phyloP scores from a whole-genome alignment of 2,888 invertebrate species.

The Clistopyga incitator region DNA sequence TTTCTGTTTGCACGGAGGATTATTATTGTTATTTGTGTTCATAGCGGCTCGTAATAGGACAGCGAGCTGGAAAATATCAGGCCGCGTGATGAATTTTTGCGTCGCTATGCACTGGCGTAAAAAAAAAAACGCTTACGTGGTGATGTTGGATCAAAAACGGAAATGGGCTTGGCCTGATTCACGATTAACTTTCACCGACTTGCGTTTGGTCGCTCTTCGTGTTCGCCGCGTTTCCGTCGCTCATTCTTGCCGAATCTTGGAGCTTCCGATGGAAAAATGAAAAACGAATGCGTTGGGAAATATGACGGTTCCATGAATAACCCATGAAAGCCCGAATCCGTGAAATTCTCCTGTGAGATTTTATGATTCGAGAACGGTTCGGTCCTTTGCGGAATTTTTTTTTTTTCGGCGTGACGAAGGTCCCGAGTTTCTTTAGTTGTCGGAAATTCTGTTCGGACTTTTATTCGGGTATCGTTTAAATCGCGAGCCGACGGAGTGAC shows the following conservation, averaged over 20 bases:
- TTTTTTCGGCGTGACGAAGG: conserved; percentile 15
- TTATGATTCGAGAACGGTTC: conserved; percentile 2
- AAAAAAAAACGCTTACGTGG: too few relatives aligned
- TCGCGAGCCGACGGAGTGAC: not conserved
- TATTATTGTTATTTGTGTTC: conserved; percentile 18
- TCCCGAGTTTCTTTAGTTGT: conserved; percentile 5
- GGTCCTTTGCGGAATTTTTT: not conserved
- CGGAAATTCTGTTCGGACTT: not conserved
- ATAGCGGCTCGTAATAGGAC: conserved; percentile 3
- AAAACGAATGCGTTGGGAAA: not conserved
- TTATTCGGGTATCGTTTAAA: conserved; percentile 11
- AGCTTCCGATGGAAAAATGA: not conserved
- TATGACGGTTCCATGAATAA: not conserved
- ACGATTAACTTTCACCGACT: conserved; percentile 32
- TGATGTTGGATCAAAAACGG: conserved; percentile 22
- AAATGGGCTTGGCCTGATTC: conserved; percentile 21
- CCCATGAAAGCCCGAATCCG: conserved; percentile 8
- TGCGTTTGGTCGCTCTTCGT: too few relatives aligned
- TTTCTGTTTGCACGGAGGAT: not conserved
- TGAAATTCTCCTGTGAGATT: not conserved
- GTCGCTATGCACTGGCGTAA: not conserved
- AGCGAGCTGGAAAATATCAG: not conserved
- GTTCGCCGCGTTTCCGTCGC: too few relatives aligned
- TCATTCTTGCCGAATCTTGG: not conserved
- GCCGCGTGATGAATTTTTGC: not conserved